Base-by-base conservation (phyloP, 2,888 invertebrate species). In the Cataglyphis cursor region DNA sequence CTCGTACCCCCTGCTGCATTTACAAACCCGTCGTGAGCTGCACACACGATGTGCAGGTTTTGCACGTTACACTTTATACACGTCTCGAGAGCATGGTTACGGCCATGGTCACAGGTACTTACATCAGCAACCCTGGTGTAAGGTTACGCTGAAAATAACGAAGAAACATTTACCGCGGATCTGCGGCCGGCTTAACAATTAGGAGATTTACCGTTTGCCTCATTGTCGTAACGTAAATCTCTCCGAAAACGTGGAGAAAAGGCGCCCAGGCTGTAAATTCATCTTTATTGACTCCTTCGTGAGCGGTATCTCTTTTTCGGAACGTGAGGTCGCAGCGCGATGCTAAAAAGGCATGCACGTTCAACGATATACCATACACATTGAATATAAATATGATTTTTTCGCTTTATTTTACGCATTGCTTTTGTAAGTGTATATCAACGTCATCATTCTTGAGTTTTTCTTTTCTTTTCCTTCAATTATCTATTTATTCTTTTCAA, bases 11-110 rank as follows among this genome's bases (percentile, higher is more conserved):
- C 72, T 82, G 64, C 59, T 65, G 89, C 90, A 90, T 91, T 91
- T 91, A 89, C 90, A 91, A 91, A 90, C 91, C 65, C 87, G 91
- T 91, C 85, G 84, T 85, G 70, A 31, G 64, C 73, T 62, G 24
- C 65, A 59, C 57, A 78, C 24, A 78, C 28, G 24, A 62, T 78
- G 83, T 73, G 66, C 85, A 78, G 82, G 80, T 87, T 89, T 84
- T 84, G 82, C 90, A 62, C 87, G 88, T 90, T 90, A 90, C 88
- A 88, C 84, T 89, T 89, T 87, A 89, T 89, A 88, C 31, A 21
- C n/a, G 31, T 85, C 82, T 65, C 65, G 74, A 73, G 86, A 61
- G 28, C 65, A 61, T n/a, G 57, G 86, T 83, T 76, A 72, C 48
- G 59, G 73, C 80, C 82, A 62, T 76, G 85, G 83, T 86, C 78